These are phyloP conservation scores for Dioctria rufipes DNA, from an alignment of 2,888 invertebrate genomes.

Conservation along the genomic window DNA sequence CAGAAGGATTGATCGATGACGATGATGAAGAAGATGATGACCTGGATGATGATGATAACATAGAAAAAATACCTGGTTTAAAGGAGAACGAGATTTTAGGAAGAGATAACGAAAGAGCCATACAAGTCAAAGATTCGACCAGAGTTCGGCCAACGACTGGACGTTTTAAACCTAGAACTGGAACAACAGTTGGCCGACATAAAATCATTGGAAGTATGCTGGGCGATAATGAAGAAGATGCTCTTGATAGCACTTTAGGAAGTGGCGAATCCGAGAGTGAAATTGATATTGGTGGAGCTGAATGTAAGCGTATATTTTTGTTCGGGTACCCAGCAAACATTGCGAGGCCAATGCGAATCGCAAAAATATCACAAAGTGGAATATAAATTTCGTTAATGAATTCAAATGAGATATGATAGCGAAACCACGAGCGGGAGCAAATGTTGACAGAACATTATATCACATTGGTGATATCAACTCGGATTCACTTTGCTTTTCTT, in stretches of 20 bases:
- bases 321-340: no score
- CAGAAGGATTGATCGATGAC: conserved; percentile 69
- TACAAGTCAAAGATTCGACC: conserved; percentile 64
- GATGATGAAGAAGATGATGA: conserved; percentile 64
- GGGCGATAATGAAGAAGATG: conserved; percentile 62
- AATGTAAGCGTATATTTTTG: conserved; percentile 53
- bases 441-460: no score
- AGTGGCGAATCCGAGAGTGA: conserved; percentile 68
- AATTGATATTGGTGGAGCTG: conserved; percentile 64
- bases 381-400: no score
- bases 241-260: conserved; percentile 68
- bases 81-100: not conserved
- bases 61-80: not conserved
- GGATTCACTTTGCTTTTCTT: no score
- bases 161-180: conserved; percentile 63
- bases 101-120: not conserved
- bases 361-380: no score
- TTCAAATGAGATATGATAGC: no score
- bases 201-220: conserved; percentile 60
- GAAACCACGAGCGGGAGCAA: no score
- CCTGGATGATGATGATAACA: conserved; percentile 63
- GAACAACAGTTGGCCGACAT: conserved; percentile 59
- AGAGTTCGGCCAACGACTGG: conserved; percentile 69
- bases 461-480: no score
- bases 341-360: no score